These are phyloP conservation scores for Pinna nobilis DNA, from an alignment of 1,140 invertebrate genomes.

Conservation along the genomic window DNA sequence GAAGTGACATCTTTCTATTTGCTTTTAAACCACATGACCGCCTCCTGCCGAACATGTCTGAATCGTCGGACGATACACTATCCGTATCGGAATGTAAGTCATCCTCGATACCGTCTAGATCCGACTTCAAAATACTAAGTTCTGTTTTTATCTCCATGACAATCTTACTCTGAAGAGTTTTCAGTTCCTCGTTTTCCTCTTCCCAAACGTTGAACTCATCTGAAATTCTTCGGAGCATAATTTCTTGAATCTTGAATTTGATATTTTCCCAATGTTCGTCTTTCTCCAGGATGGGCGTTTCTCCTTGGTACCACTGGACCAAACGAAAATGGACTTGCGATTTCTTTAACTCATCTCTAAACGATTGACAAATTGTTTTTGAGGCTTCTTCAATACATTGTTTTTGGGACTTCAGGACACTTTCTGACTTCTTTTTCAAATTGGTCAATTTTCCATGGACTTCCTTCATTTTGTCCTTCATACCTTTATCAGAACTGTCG, in stretches of 20 bases:
- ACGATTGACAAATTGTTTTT: conserved; percentile 15
- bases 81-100: conserved; percentile 15
- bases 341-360: conserved; percentile 14
- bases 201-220: conserved; percentile 37
- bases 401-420: conserved; percentile 31
- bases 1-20: neutral
- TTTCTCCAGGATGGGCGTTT: neutral
- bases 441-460: conserved; percentile 46
- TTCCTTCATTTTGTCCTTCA: conserved; percentile 42
- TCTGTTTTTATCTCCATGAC: conserved; percentile 11
- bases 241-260: neutral
- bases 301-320: conserved; percentile 15
- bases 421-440: conserved; percentile 40
- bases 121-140: conserved; percentile 18
- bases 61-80: conserved; percentile 9
- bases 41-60: no score
- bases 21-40: no score
- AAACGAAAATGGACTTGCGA: conserved; percentile 2
- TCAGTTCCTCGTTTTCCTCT: conserved; percentile 21
- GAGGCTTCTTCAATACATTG: conserved; percentile 31
- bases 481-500: conserved; percentile 43
- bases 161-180: conserved; percentile 1
- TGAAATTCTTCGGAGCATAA: conserved; percentile 23
- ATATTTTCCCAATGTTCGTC: conserved; percentile 11
- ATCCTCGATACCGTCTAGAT: conserved; percentile 25